Conservation (phyloP, 2,888 invertebrate species). For the Eurytoma californica region DNA sequence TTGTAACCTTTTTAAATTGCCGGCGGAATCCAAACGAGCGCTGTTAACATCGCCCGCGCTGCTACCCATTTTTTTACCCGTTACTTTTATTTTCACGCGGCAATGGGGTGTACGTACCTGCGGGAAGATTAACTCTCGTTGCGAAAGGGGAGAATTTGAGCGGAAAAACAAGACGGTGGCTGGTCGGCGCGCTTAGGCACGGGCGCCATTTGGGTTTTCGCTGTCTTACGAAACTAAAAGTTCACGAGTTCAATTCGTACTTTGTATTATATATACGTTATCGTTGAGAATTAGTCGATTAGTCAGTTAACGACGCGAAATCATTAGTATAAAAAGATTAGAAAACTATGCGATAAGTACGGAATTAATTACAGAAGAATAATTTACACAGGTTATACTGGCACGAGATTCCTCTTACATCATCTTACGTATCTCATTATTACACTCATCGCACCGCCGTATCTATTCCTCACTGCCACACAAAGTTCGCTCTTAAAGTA, state of each 20-base stretch:
- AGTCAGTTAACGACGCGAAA: constrained; percentile 23
- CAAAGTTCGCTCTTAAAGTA: not conserved
- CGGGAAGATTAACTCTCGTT: no score
- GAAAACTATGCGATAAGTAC: constrained; percentile 45
- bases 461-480: not conserved
- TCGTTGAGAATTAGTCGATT: constrained; percentile 32
- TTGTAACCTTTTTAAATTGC: constrained; percentile 41
- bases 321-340: constrained; percentile 51
- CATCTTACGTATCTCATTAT: not conserved
- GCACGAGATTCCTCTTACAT: constrained; percentile 41
- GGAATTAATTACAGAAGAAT: constrained; percentile 45
- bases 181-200: constrained; percentile 30
- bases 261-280: constrained; percentile 4
- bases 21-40: constrained; percentile 45
- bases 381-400: constrained; percentile 44
- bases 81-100: no score
- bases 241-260: constrained; percentile 7
- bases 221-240: constrained; percentile 40
- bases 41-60: constrained; percentile 2
- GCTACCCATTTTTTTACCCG: not conserved
- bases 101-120: no score
- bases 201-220: constrained; percentile 26
- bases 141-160: not conserved
- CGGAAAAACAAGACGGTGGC: no score
- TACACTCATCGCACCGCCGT: not conserved